Conservation (phyloP, 2,113 vertebrate genomes). For the Ivindomyrus marchei region DNA sequence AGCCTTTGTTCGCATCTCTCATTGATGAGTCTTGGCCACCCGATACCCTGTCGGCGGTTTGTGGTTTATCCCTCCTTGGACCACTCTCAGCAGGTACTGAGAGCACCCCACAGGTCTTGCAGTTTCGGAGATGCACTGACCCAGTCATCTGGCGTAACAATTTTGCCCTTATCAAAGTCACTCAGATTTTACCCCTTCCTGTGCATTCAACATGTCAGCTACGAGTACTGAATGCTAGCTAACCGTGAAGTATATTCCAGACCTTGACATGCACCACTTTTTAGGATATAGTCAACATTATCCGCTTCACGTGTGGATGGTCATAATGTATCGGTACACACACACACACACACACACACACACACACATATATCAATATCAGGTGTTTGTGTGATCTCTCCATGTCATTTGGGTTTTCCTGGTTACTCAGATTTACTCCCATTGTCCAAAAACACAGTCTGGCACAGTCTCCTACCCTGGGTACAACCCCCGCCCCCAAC, state of each 20-base stretch:
- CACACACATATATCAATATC: neutral
- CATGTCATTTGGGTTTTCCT: neutral
- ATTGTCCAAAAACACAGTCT: neutral
- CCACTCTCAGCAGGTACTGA: neutral
- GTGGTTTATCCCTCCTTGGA: neutral
- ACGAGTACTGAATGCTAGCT: neutral
- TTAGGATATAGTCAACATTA: neutral
- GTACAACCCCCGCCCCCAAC: neutral
- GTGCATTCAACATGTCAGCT: neutral
- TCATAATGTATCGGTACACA: neutral
- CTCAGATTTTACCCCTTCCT: neutral
- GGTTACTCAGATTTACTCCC: neutral
- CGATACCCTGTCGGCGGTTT: neutral
- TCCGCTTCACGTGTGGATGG: neutral
- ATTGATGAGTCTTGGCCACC: neutral
- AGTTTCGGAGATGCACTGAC: neutral
- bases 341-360: no score
- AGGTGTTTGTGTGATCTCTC: neutral
- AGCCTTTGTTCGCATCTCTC: neutral
- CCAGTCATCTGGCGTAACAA: neutral
- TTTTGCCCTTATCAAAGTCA: neutral
- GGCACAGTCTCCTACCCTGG: neutral
- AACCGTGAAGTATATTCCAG: neutral
- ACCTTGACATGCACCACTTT: neutral
- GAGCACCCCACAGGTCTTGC: neutral